phyloP scores from a whole-genome alignment of 2,888 invertebrate species.

The Biston betularia region DNA sequence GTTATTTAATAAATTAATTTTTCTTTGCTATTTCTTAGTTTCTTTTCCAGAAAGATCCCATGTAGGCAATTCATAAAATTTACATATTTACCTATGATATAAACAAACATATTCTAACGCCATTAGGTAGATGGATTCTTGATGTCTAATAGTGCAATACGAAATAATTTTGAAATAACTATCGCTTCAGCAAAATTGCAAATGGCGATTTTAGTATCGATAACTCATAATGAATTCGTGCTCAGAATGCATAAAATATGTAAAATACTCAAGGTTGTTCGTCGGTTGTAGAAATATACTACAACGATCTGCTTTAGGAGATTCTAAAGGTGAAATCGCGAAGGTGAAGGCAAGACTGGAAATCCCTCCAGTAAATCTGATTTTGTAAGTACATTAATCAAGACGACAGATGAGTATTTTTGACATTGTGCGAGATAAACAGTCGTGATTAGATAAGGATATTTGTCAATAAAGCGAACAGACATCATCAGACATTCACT shows the following conservation, averaged over 20 bases:
- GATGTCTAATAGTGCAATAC: constrained; percentile 30
- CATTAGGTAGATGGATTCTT: constrained; percentile 17
- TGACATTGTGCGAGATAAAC: not conserved
- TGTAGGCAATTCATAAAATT: constrained; percentile 3
- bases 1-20: constrained; percentile 85
- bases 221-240: constrained; percentile 27
- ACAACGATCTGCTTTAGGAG: constrained; percentile 29
- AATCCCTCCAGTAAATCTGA: constrained; percentile 7
- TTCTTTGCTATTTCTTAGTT: constrained; percentile 58
- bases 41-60: constrained; percentile 42
- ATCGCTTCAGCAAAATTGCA: constrained; percentile 25
- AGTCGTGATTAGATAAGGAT: constrained; percentile 7
- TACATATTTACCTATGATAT: not conserved
- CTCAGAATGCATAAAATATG: constrained; percentile 33
- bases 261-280: constrained; percentile 29
- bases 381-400: not conserved
- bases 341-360: constrained; percentile 33
- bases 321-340: constrained; percentile 33
- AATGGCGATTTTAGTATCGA: constrained; percentile 31
- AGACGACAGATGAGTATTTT: not conserved
- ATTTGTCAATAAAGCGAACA: not conserved
- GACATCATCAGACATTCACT: not conserved
- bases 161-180: constrained; percentile 33
- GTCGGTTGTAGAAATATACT: constrained; percentile 21
- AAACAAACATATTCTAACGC: not conserved